Evolutionary conservation across 2,888 invertebrate species (phyloP), one percentile per base, ranked within the genome.

Genomic region (Chaetoderma sp.): DNA sequence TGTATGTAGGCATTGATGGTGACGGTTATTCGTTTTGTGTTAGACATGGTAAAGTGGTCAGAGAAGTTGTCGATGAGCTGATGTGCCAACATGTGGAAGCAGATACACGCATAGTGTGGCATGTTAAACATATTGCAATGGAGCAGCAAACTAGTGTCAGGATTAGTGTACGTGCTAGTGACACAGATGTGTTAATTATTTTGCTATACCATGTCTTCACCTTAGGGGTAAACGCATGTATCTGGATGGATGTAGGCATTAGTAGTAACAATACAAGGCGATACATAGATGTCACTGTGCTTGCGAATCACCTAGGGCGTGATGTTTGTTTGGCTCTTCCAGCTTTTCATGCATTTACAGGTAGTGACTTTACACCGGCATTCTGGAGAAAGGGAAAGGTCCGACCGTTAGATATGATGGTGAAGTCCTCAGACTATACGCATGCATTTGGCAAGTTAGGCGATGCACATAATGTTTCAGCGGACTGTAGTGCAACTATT

Each of bases 81-180:
- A n/a, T n/a, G n/a, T n/a, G n/a, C n/a, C n/a, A 63, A 27, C 62
- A 62, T 28, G 55, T 45, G 28, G 62, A 62, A 45, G 57, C 62
- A 13, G 62, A 62, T 44, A 62, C 62, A 4, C 32, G 28, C 23
- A 27, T 62, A 4, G 23, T 30, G 32, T 27, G 23, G 18, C 62
- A 62, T 27, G 33, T 36, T 21, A 57, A 57, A 44, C n/a, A n/a
- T n/a, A n/a, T n/a, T n/a, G 39, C 42, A 16, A 18, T 44, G 25
- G n/a, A n/a, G n/a, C 42, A 57, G 21, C 23, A 23, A 5, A 57
- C 5, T 18, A 44, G n/a, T 10, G 6, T 5, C 10, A 49, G 49
- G 27, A 13, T 59, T n/a, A 36, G 45, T 16, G 33, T 59, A n/a
- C 10, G 59, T 10, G 59, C 59, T 21, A 47, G 28, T 21, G 59